A percentile compares a stretch with the other conserved stretches of the same genome.
Evolutionary conservation across 2,797 vertebrate species (phyloP).

Genomic region (Microctenopoma steveboyesi): DNA sequence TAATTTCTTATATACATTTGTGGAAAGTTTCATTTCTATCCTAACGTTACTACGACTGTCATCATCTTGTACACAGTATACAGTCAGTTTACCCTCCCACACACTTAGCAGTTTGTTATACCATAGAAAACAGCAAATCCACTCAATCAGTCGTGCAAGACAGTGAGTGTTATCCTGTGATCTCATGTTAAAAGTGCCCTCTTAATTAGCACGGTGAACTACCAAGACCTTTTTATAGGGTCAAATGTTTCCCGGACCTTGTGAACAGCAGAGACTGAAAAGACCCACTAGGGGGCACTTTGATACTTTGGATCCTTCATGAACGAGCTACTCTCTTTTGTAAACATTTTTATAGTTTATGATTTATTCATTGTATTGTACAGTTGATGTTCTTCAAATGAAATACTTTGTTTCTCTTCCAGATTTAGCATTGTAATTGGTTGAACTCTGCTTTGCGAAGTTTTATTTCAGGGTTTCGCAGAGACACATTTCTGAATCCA

Average conservation of each 20-base stretch:
- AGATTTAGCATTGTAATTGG: background rate
- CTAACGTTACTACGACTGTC: too few relatives aligned
- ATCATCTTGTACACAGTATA: background rate
- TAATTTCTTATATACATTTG: too few relatives aligned
- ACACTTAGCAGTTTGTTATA: slow-evolving; percentile 63
- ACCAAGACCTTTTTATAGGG: slow-evolving; percentile 60
- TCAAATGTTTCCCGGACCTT: slow-evolving; percentile 38
- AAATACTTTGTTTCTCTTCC: background rate
- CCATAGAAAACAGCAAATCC: slow-evolving; percentile 52
- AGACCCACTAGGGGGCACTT: slow-evolving; percentile 82
- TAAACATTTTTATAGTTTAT: slow-evolving; percentile 27
- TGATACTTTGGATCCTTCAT: slow-evolving; percentile 67
- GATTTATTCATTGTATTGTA: slow-evolving; percentile 10
- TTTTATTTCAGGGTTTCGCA: background rate
- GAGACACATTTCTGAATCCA: background rate
- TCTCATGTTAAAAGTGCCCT: slow-evolving; percentile 54
- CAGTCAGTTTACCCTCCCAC: slow-evolving; percentile 50
- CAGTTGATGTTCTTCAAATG: slow-evolving; percentile 5
- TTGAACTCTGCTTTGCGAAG: background rate
- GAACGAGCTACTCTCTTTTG: background rate
- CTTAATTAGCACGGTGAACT: slow-evolving; percentile 69
- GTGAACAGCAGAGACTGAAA: slow-evolving; percentile 26
- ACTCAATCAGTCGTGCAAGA: slow-evolving; percentile 48
- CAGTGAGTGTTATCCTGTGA: slow-evolving; percentile 57
- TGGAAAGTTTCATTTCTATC: too few relatives aligned